These are phyloP conservation scores for Melanostoma scalare DNA, from an alignment of 2,888 invertebrate genomes.

Conservation along the genomic window DNA sequence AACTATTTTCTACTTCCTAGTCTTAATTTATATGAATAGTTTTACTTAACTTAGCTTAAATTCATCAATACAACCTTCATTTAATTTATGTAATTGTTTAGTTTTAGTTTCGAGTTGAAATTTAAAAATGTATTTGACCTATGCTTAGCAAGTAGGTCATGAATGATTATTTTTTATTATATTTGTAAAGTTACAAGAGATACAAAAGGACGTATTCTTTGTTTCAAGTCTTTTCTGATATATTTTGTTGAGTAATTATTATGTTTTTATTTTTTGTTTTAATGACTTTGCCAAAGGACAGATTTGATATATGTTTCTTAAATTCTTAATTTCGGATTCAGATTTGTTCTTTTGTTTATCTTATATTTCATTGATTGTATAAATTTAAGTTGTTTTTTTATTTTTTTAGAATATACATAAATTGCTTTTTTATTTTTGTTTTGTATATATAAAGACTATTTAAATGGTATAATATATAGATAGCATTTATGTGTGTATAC, in stretches of 20 bases:
- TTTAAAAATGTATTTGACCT: slow-evolving; percentile 1
- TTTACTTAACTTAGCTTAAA: neutral
- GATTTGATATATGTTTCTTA: slow-evolving; percentile 27
- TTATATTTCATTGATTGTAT: slow-evolving; percentile 13
- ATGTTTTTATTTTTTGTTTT: slow-evolving; percentile 9
- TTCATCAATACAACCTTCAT: slow-evolving; percentile 51
- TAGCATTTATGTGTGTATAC: slow-evolving; percentile 12
- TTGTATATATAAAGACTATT: neutral
- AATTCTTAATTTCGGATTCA: slow-evolving; percentile 23
- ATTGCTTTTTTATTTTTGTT: slow-evolving; percentile 7
- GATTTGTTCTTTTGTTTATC: neutral
- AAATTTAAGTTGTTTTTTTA: slow-evolving; percentile 39
- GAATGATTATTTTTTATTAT: slow-evolving; percentile 1
- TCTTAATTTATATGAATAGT: too few species aligned
- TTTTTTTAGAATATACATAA: slow-evolving; percentile 52
- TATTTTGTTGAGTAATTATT: slow-evolving; percentile 1
- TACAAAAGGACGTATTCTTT: slow-evolving; percentile 60
- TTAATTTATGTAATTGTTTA: neutral
- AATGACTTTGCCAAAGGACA: slow-evolving; percentile 64
- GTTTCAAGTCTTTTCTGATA: slow-evolving; percentile 45
- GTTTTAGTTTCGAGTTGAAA: slow-evolving; percentile 4
- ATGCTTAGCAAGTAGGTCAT: neutral
- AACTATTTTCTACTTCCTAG: too few species aligned
- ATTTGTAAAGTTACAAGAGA: slow-evolving; percentile 45
- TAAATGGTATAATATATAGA: slow-evolving; percentile 23